A percentile compares a stretch with the other conserved stretches of the same genome.
Conservation (phyloP, 1,140 invertebrate genomes). For the Melipona quadrifasciata region DNA sequence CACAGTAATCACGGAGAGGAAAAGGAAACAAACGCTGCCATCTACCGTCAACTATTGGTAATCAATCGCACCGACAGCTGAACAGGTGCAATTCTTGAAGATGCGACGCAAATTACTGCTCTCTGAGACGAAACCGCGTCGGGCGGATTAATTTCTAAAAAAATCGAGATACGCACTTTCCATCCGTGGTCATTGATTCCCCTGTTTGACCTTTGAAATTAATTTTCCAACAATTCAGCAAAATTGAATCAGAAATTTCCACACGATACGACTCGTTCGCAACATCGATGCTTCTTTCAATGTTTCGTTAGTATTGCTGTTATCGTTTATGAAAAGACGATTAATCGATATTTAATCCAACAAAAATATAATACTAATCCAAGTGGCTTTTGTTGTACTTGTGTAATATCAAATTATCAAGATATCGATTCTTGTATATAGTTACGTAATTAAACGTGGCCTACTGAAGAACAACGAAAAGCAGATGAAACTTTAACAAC, state of each 20-base stretch:
- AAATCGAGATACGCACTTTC: background rate
- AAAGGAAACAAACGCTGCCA: background rate
- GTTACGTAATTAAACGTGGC: background rate
- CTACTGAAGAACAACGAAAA: background rate
- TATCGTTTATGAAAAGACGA: background rate
- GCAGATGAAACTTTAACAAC: background rate
- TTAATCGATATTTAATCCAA: background rate
- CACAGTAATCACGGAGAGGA: background rate
- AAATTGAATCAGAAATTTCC: background rate
- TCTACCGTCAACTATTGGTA: background rate
- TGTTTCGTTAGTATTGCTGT: background rate
- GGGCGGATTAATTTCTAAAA: background rate
- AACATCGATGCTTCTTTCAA: background rate
- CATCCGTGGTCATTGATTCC: background rate
- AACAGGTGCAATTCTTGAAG: background rate
- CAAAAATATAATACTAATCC: too few species aligned
- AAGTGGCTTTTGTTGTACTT: too few species aligned
- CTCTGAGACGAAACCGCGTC: background rate
- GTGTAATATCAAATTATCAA: too few species aligned
- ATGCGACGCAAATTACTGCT: conserved; percentile 21
- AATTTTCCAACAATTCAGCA: background rate
- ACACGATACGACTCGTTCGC: background rate
- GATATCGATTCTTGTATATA: background rate
- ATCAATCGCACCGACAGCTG: conserved; percentile 15
- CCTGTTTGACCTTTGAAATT: background rate